Base-by-base conservation (phyloP, 2,888 invertebrate genomes). In the Coenonympha arcania region DNA sequence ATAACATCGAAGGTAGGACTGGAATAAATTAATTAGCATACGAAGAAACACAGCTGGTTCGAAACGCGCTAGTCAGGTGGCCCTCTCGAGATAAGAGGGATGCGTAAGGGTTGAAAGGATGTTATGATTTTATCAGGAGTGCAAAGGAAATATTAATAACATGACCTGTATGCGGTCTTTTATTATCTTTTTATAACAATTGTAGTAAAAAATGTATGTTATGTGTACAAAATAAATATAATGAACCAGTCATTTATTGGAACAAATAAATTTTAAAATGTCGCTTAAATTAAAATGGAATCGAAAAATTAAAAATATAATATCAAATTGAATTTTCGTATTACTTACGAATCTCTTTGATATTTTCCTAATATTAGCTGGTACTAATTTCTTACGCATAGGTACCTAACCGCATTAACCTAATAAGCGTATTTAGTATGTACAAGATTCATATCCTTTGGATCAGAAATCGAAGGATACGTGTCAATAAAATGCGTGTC, bases 51-150 rank as follows among this genome's bases (percentile, higher is more conserved):
- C 52, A 52, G 55, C 31, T 54, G 60, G 54, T 59, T 43, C 16
- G 4, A 33, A 60, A 55, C 52, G 55, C 62, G 64, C 65, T 63
- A 63, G 64, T 66, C 68, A 72, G 72, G 71, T 73, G 71, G 69
- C 67, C 60, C 52, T 64, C 58, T 60, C 57, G 57, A 58, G 55
- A 57, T 60, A 58, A 63, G 60, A 59, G 59, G 58, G 57, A 62
- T 54, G 56, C 48, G 62, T 56, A 66, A 66, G 68, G 66, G 65
- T 66, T 71, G 66, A 65, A 65, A 62, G 62, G 58, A 56, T 62
- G 65, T 62, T 62, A 66, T 62, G 63, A 56, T 57, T 52, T 56
- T 49, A 55, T 52, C 52, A n/a, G 26, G 18, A 39, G 30, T 46
- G 28, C 19, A 49, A 39, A 47, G 52, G 43, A 52, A 52, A 55